Evolutionary conservation across 2,797 vertebrate species (phyloP).

Genomic region (Karalla daura): DNA sequence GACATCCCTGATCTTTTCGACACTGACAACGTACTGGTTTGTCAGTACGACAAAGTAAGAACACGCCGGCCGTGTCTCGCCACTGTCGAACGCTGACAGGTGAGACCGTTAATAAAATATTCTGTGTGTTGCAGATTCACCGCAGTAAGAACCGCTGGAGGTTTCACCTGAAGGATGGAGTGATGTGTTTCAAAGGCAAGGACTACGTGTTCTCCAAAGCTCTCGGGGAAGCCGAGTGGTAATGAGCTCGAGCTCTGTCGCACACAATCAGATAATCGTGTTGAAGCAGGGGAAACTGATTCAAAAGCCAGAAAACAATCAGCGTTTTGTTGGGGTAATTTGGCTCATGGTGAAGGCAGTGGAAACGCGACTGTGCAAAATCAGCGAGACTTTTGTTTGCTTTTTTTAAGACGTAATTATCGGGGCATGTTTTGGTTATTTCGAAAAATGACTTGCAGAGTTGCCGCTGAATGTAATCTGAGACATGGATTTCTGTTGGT

Average conservation of each 20-base stretch:
- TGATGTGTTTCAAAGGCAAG: conserved; percentile 93
- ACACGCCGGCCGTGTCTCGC: neutral
- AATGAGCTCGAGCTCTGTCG: conserved; percentile 56
- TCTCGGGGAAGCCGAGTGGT: conserved; percentile 97
- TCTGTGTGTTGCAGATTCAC: conserved; percentile 87
- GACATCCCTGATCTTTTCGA: conserved; percentile 96
- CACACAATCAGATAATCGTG: conserved; percentile 29
- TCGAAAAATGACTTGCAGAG: conserved; percentile 13
- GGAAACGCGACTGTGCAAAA: conserved; percentile 28
- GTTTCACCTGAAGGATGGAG: conserved; percentile 95
- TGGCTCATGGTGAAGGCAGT: conserved; percentile 8
- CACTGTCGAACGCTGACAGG: too few relatives aligned
- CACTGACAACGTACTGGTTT: conserved; percentile 95
- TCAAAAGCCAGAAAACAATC: conserved; percentile 26
- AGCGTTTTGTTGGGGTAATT: conserved; percentile 38
- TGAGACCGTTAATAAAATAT: neutral
- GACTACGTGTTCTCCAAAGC: conserved; percentile 98
- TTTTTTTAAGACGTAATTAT: conserved; percentile 36
- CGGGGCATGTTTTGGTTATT: conserved; percentile 26
- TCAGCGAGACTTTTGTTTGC: conserved; percentile 8
- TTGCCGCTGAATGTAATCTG: conserved; percentile 30
- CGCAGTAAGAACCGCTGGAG: conserved; percentile 99
- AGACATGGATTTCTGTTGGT: conserved; percentile 55
- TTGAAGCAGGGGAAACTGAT: conserved; percentile 15
- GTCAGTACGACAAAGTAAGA: conserved; percentile 97